phyloP scores from a whole-genome alignment of 2,113 vertebrate genomes.

The Colossoma macropomum region DNA sequence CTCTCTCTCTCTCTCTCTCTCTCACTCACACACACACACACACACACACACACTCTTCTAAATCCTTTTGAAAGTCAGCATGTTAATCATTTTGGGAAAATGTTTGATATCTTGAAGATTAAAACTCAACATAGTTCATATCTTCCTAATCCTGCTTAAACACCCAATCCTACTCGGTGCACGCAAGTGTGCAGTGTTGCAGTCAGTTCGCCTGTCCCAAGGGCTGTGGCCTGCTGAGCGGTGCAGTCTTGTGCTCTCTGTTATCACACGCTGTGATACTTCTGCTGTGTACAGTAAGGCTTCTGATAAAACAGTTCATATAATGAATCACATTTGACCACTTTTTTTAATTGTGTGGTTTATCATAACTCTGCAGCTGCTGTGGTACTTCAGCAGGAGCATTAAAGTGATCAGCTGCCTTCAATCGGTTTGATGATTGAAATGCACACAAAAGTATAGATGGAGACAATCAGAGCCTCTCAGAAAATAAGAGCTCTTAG shows the following conservation, averaged over 20 bases:
- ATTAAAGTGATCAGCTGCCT: too few species aligned
- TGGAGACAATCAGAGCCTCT: neutral
- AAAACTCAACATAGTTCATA: constrained; percentile 11
- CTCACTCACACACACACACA: neutral
- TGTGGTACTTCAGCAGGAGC: too few species aligned
- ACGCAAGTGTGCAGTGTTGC: neutral
- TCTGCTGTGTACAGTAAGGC: neutral
- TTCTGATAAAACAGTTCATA: neutral
- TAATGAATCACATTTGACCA: too few species aligned
- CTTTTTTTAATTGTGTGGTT: too few species aligned
- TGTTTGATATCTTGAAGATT: constrained; percentile 36
- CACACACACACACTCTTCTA: neutral
- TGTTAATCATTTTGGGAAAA: constrained; percentile 10
- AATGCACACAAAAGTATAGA: neutral
- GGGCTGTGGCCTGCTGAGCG: neutral
- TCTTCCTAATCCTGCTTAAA: constrained; percentile 14
- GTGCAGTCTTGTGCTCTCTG: neutral
- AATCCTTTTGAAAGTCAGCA: constrained; percentile 1
- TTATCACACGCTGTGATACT: neutral
- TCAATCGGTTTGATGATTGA: too few species aligned
- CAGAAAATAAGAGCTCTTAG: neutral
- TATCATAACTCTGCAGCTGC: too few species aligned
- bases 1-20: neutral
- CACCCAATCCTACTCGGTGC: neutral
- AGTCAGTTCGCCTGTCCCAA: neutral